A percentile compares a stretch with the other conserved stretches of the same genome.
Evolutionary conservation across 2,113 vertebrate genomes (phyloP).

Genomic region (Lepus timidus): DNA sequence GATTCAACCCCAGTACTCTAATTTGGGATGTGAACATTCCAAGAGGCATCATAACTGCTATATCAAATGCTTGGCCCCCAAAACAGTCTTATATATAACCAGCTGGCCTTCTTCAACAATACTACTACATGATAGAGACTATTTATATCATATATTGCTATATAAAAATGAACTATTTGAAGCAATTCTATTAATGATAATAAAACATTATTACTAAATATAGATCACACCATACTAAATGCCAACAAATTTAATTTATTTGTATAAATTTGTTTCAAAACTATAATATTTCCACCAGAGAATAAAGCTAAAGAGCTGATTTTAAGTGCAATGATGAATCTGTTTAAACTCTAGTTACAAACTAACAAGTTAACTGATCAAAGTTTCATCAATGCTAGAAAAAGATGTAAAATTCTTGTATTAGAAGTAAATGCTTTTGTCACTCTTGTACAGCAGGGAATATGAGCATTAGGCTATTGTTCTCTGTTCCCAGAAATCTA

Average conservation of each 20-base stretch:
- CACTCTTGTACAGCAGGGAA: background rate
- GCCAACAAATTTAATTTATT: background rate
- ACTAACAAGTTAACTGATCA: background rate
- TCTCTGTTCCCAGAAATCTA: background rate
- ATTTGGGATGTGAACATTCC: no score
- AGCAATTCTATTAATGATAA: constrained; percentile 43
- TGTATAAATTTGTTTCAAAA: constrained; percentile 25
- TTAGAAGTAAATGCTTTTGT: background rate
- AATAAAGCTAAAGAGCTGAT: constrained; percentile 3
- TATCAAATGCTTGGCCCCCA: no score
- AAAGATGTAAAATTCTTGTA: background rate
- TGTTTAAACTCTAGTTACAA: background rate
- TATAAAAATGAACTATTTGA: constrained; percentile 74
- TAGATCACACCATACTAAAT: constrained; percentile 58
- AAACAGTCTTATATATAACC: constrained; percentile 71
- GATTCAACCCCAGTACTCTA: no score
- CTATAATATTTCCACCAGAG: no score
- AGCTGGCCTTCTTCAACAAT: constrained; percentile 70
- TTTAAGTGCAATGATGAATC: background rate
- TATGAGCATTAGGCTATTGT: background rate
- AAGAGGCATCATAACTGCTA: no score
- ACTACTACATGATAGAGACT: constrained; percentile 63
- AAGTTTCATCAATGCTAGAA: background rate
- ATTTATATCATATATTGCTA: constrained; percentile 69
- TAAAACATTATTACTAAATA: constrained; percentile 58